Evolutionary conservation across 2,797 vertebrate species (phyloP).

Genomic region (Darevskia nairensis): DNA sequence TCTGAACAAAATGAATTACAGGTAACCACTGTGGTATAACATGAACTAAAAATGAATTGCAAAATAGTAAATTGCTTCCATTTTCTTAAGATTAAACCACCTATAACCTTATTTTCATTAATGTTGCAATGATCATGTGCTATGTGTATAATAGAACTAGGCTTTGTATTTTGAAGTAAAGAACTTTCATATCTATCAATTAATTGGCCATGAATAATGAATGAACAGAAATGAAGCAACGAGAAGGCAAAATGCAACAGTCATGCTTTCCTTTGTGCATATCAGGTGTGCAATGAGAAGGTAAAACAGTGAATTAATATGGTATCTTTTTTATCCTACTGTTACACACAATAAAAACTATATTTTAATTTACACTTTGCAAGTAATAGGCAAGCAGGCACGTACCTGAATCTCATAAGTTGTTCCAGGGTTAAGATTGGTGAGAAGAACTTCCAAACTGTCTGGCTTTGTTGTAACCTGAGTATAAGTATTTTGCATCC

Average conservation of each 20-base stretch:
- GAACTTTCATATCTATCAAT: background rate
- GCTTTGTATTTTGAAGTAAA: background rate
- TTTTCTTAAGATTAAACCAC: background rate
- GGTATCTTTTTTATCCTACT: background rate
- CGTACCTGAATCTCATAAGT: conserved; percentile 94
- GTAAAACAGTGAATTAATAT: background rate
- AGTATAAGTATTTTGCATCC: conserved; percentile 86
- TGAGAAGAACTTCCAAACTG: conserved; percentile 90
- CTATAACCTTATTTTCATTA: background rate
- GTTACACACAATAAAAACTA: background rate
- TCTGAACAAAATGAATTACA: background rate
- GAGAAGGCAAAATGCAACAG: background rate
- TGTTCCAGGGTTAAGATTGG: conserved; percentile 91
- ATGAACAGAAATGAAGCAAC: background rate
- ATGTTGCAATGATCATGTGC: background rate
- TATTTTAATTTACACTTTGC: conserved; percentile 20
- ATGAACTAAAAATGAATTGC: background rate
- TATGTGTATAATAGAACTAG: background rate
- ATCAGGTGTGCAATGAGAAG: too few relatives aligned
- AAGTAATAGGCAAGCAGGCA: conserved; percentile 19
- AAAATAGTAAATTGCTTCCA: background rate
- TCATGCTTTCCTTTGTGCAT: background rate
- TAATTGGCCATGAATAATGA: background rate
- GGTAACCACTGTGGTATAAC: background rate
- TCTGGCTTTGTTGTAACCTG: conserved; percentile 84